Evolutionary conservation across 2,797 vertebrate genomes (phyloP), one percentile per base, ranked within the genome.

Genomic region (Eidolon dupreanum): DNA sequence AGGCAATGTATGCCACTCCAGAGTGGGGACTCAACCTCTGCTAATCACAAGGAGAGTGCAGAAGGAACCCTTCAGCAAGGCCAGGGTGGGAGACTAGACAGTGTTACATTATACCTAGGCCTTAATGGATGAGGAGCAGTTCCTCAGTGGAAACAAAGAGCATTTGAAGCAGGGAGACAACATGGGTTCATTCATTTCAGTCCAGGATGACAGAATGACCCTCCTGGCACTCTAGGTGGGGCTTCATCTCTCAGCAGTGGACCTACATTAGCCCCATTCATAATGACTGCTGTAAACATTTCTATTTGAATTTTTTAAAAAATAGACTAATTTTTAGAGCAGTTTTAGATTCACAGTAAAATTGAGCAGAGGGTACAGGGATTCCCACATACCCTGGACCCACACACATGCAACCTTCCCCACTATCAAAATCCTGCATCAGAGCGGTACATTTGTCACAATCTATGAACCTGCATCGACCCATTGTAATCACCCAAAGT

Each of bases 261-360:
- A 83, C 36, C 73, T 63, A 49, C 31, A 36, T 59, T 43, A 87
- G 46, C 63, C 41, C 36, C 83, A 68, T 36, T 91, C 63, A 46
- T 17, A 79, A 41, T 66, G 31, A 79, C 33, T 33, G 38, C 57
- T 57, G 19, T 3, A 57, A 77, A 74, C 0, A 28, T 61, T 93
- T 65, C 26, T 24, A 61, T 65, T 74, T 88, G 43, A 78, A 63
- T 41, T 66, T 55, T 38, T 1, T 28, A 16, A 49, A 57, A 77
- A n/a, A 36, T 3, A 43, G 12, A 49, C 26, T 68, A 70, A 71
- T 74, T 66, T 51, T 66, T 4, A 57, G 16, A 75, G 26, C 28
- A 84, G 3, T 82, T 96, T 86, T 86, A 63, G 26, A 66, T 82
- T 95, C 51, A 26, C 16, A 59, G 26, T n/a, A 83, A 88, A 91